Conservation (phyloP, 1,140 invertebrate species). For the Mesaphorura yosii region DNA sequence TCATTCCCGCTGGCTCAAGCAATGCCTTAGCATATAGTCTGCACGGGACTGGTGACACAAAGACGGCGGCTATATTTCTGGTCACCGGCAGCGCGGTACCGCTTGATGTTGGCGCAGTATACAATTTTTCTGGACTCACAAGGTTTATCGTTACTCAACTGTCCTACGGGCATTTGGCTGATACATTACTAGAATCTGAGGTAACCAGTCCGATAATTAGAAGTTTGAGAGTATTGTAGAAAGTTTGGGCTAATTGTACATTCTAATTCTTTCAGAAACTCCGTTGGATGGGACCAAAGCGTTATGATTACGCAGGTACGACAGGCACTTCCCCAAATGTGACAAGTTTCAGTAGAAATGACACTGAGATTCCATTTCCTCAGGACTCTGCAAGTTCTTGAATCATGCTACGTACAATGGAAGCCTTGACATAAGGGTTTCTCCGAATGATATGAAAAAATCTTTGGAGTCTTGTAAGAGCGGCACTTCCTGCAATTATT, state of each 20-base stretch:
- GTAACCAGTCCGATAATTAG: no score
- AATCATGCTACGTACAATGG: slow-evolving; percentile 34
- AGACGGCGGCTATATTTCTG: slow-evolving; percentile 69
- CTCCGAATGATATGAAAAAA: slow-evolving; percentile 17
- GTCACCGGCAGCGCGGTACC: slow-evolving; percentile 48
- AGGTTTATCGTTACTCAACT: slow-evolving; percentile 53
- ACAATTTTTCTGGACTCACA: slow-evolving; percentile 18
- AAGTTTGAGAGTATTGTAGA: no score
- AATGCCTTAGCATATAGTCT: slow-evolving; percentile 70
- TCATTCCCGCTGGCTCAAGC: slow-evolving; percentile 58
- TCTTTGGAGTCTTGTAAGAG: slow-evolving; percentile 20
- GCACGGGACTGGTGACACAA: slow-evolving; percentile 68
- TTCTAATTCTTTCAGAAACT: no score
- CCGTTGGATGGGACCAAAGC: slow-evolving; percentile 76
- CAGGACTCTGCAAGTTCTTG: slow-evolving; percentile 33
- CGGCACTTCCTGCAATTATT: slow-evolving; percentile 29
- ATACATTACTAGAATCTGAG: slow-evolving; percentile 72
- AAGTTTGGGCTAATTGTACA: no score
- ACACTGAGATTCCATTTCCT: no score
- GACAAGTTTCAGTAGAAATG: no score
- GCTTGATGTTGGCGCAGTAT: slow-evolving; percentile 24
- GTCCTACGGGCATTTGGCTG: slow-evolving; percentile 79
- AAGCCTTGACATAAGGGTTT: slow-evolving; percentile 26
- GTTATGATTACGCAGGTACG: slow-evolving; percentile 69
- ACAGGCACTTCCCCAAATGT: slow-evolving; percentile 11